Base-by-base conservation (phyloP, 2,113 vertebrate species). In the Microtus ochrogaster region DNA sequence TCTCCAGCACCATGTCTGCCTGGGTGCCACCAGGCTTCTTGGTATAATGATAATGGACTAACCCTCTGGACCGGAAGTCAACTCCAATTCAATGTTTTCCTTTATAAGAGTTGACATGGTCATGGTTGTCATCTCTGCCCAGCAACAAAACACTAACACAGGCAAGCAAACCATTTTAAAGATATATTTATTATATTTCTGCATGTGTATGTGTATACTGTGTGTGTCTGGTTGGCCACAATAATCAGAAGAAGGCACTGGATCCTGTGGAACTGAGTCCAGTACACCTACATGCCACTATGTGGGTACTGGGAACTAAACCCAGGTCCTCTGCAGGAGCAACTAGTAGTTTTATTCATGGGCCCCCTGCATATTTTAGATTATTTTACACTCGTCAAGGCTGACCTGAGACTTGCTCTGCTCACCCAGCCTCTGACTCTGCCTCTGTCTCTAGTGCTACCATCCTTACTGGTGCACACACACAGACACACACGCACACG, bases 391-490 rank as follows among this genome's bases (percentile, higher is more conserved):
- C 7, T 55, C n/a, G 0, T 7, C 65, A 7, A 28, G 8, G 41
- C 41, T 86, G 19, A 24, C 65, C 44, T 49, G 5, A 70, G 84
- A 3, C 30, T 86, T 36, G 12, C 61, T 58, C 4, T 66, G 33
- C 30, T 70, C 44, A 3, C 24, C 65, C 30, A 26, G 44, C 44
- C 66, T 70, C 61, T 4, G 9, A 14, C 33, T 72, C 82, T 22
- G 9, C 33, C 36, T 72, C 68, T 44, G 41, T 44, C 41, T 44
- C 41, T 44, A 44, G 41, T 44, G 41, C 41, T 70, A 33, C 1
- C 6, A 9, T 7, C 44, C 26, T n/a, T 36, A 1, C 33, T n/a
- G 30, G 19, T 11, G 4, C 5, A 17, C 24, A 49, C 8, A 5
- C 41, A 7, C 12, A 30, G 11, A 30, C 76, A 26, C 72, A 44